Percentiles rank a stretch among this genome's conserved stretches.
Conservation (phyloP, 1,140 invertebrate genomes). For the Trypoxylus dichotomus region DNA sequence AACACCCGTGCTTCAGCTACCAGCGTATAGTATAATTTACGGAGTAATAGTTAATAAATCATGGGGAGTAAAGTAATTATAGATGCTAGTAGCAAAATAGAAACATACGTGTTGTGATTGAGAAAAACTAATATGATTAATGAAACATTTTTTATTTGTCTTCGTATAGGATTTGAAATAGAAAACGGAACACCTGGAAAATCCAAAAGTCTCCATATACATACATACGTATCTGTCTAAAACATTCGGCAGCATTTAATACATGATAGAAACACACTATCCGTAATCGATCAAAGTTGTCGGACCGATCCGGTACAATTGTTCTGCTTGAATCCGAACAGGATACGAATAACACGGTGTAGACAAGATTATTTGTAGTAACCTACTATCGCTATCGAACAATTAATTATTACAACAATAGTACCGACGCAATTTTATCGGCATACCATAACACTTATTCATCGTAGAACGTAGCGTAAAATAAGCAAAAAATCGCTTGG, state of each 20-base stretch:
- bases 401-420: not conserved
- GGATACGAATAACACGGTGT: not conserved
- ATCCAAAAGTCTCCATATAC: not conserved
- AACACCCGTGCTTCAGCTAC: no score
- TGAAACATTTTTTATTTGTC: not conserved
- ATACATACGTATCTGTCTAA: not conserved
- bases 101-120: not conserved
- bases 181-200: not conserved
- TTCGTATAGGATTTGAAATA: not conserved
- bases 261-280: not conserved
- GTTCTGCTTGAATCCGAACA: not conserved
- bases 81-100: not conserved
- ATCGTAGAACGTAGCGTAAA: not conserved
- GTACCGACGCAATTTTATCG: not conserved
- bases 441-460: slow-evolving; percentile 1
- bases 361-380: not conserved
- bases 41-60: no score
- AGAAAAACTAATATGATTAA: not conserved
- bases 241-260: not conserved
- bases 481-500: not conserved
- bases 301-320: not conserved
- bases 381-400: not conserved
- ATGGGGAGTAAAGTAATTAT: no score
- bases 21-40: no score
- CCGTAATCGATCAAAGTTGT: not conserved